Conservation (phyloP, 92 coral and sea anemone genomes). For the Phymanthus crucifer region DNA sequence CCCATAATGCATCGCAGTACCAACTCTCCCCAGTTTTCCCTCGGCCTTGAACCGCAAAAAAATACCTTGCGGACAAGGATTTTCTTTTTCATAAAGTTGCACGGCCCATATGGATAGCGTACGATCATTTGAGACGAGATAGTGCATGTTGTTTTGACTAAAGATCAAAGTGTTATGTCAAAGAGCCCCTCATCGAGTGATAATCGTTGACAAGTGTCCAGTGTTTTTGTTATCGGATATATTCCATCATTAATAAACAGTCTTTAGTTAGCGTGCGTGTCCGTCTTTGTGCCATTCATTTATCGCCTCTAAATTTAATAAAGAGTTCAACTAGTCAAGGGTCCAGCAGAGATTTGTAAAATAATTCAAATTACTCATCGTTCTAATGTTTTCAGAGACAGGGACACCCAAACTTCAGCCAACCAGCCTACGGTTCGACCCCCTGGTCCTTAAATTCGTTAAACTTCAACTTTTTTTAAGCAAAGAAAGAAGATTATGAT, state of each 20-base stretch:
- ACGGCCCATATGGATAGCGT: too few relatives aligned
- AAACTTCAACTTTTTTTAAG: not conserved
- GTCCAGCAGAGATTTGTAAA: not conserved
- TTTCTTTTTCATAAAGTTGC: too few relatives aligned
- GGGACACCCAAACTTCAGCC: not conserved
- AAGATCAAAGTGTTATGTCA: constrained; percentile 1
- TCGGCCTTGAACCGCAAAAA: too few relatives aligned
- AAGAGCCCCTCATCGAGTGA: constrained; percentile 1
- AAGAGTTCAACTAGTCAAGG: constrained; percentile 4
- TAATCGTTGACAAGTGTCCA: not conserved
- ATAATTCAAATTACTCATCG: not conserved
- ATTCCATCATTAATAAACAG: not conserved
- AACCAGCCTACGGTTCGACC: not conserved
- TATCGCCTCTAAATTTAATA: constrained; percentile 2
- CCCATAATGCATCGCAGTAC: too few relatives aligned
- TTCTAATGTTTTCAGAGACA: not conserved
- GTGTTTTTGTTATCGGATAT: constrained; percentile 3
- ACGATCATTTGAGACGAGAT: not conserved
- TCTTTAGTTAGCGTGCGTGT: not conserved
- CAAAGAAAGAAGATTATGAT: not conserved
- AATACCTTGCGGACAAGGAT: too few relatives aligned
- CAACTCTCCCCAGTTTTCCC: too few relatives aligned
- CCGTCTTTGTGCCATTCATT: not conserved
- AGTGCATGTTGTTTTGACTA: not conserved
- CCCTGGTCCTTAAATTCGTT: not conserved